Percentiles rank a stretch among this genome's conserved stretches.
Evolutionary conservation across 92 coral and sea anemone genomes (phyloP).

Genomic region (Porites cylindrica): DNA sequence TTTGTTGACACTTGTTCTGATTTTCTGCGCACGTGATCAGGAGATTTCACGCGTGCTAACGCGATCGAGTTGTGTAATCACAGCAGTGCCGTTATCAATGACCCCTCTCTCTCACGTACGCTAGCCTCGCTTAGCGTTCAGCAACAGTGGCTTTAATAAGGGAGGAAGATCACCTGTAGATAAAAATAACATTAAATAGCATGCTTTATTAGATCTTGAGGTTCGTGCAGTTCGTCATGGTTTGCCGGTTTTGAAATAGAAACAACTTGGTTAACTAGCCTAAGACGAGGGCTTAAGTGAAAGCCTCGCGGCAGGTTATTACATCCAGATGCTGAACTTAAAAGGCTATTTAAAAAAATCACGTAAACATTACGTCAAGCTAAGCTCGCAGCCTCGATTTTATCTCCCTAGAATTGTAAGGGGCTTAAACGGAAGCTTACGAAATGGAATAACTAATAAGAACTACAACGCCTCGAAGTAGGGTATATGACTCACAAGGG

Average conservation of each 20-base stretch:
- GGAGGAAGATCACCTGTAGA: neutral
- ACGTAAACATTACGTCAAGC: neutral
- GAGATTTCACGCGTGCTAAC: neutral
- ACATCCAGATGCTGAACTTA: neutral
- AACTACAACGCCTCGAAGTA: no score
- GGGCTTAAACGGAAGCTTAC: no score
- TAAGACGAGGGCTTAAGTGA: no score
- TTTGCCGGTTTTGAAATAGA: no score
- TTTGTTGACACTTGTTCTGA: neutral
- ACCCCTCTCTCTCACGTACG: neutral
- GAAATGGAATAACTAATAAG: no score
- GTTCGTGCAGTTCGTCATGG: no score
- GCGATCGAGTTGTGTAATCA: slow-evolving; percentile 7
- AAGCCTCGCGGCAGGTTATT: neutral
- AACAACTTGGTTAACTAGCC: no score
- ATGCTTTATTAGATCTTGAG: no score
- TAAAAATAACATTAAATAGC: no score
- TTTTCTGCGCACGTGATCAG: slow-evolving; percentile 27
- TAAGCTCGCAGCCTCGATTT: neutral
- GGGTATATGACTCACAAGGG: no score
- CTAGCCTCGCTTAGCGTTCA: neutral
- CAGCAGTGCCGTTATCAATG: neutral
- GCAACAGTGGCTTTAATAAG: neutral
- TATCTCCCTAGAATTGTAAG: no score
- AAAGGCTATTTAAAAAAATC: neutral